Evolutionary conservation across 2,888 invertebrate species (phyloP), one percentile per base, ranked within the genome.

Genomic region (Leptogaster cylindrica): DNA sequence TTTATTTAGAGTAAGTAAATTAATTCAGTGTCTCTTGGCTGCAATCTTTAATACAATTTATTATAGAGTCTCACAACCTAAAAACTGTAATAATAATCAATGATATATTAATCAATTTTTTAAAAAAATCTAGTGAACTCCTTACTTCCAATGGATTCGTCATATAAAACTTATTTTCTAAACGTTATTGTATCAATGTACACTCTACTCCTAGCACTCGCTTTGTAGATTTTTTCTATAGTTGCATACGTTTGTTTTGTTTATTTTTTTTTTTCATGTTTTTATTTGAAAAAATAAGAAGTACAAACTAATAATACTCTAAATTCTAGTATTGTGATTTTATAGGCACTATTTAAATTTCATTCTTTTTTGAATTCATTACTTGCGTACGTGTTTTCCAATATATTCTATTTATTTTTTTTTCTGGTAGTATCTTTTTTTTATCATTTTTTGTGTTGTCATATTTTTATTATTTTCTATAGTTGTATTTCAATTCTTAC

Each of bases 311-410:
- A 75, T 75, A 73, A 74, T 77, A 73, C 81, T 81, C 70, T 70
- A 68, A 70, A 81, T 78, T 80, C 81, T 82, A 82, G 77, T 81
- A 81, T 82, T 81, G 81, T 81, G 79, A 79, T 77, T 77, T 77
- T 82, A 80, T 81, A 82, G 81, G 81, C 81, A 81, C 81, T 81
- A 71, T 70, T 70, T 70, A 68, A 65, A 68, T 68, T 68, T 67
- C 63, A 58, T 70, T 50, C 48, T 66, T 51, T 65, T 63, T 65
- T 8, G 25, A 51, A 33, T 64, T 20, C 23, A 27, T 27, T 51
- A 12, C 41, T 23, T 44, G 23, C 25, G n/a, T n/a, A n/a, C n/a
- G n/a, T n/a, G n/a, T n/a, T n/a, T n/a, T n/a, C n/a, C n/a, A n/a
- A n/a, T 39, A 46, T 33, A 20, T 48, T 18, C 44, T 18, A 10